Base-by-base conservation (phyloP, 2,797 vertebrate genomes). In the Pelobates cultripes region DNA sequence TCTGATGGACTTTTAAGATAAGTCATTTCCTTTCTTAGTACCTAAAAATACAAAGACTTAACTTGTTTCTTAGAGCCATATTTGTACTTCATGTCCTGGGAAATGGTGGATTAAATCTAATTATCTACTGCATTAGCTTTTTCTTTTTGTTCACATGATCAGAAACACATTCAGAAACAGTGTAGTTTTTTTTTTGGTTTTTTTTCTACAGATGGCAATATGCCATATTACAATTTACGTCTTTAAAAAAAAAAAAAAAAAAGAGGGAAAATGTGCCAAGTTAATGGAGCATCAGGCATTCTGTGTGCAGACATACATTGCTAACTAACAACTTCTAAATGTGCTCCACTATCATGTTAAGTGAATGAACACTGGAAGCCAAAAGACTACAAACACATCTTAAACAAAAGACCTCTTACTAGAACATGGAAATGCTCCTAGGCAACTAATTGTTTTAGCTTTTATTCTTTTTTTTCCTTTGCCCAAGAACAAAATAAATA, bases 101-200 rank as follows among this genome's bases (percentile, higher is more conserved):
- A 68, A 71, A 75, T 57, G 64, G 55, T 42, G 69, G 77, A 28
- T 66, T 74, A 79, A 79, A 83, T 79, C 55, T 70, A 79, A 83
- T 83, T 79, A 64, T 75, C 71, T 79, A 55, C 72, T 40, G 14
- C 73, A 86, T 87, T 75, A 80, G 70, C 79, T 78, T 84, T 69
- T 78, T 73, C 47, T 61, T 72, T 82, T 67, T 71, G 68, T 77
- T 73, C 73, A 57, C 53, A 70, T 83, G 64, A 83, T 83, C 63
- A 78, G 71, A 83, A 83, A 75, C 75, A 83, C 70, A 83, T 83
- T 83, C 76, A 73, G 55, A 45, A 78, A 73, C 63, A 63, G 45
- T 75, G 40, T 47, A 57, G 28, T 43, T 71, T 7, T 66, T 77
- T 73, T 77, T 71, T 41, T 8, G 63, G n/a, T n/a, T n/a, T 28